Evolutionary conservation across 2,888 invertebrate genomes (phyloP).

Genomic region (Notodonta ziczac): DNA sequence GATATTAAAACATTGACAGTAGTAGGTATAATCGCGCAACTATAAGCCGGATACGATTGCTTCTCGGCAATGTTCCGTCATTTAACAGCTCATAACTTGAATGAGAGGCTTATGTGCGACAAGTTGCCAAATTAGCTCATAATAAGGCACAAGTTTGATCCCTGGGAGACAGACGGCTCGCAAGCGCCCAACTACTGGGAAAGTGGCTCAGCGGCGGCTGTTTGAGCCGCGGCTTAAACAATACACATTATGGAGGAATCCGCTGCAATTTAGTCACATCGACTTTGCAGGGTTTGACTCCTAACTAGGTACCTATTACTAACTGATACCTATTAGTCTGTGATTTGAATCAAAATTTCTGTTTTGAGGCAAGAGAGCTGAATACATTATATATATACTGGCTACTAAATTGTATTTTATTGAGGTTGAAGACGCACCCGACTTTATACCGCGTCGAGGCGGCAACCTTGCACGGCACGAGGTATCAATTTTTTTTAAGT

Average conservation of each 20-base stretch:
- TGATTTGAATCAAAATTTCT: no score
- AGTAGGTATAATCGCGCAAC: not conserved
- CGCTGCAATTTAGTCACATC: not conserved
- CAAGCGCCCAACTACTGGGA: not conserved
- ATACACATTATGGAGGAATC: not conserved
- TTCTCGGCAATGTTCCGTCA: not conserved
- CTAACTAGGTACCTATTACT: no score
- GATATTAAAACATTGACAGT: not conserved
- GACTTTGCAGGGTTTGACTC: no score
- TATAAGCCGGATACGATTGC: not conserved
- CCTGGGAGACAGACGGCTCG: slow-evolving; percentile 3
- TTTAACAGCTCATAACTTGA: not conserved
- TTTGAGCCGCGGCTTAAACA: not conserved
- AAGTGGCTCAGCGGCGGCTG: not conserved
- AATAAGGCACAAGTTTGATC: slow-evolving; percentile 1
- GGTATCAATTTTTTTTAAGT: no score
- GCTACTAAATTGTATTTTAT: no score
- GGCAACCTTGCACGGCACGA: no score
- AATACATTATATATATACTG: no score
- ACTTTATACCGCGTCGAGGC: no score
- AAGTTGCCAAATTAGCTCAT: not conserved
- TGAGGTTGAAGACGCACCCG: no score
- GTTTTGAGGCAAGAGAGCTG: no score
- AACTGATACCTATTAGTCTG: not conserved
- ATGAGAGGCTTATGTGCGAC: not conserved